Percentiles rank a stretch among this genome's conserved stretches.
These are phyloP conservation scores for Tapirus terrestris DNA, from an alignment of 2,113 vertebrate species.

Conservation along the genomic window DNA sequence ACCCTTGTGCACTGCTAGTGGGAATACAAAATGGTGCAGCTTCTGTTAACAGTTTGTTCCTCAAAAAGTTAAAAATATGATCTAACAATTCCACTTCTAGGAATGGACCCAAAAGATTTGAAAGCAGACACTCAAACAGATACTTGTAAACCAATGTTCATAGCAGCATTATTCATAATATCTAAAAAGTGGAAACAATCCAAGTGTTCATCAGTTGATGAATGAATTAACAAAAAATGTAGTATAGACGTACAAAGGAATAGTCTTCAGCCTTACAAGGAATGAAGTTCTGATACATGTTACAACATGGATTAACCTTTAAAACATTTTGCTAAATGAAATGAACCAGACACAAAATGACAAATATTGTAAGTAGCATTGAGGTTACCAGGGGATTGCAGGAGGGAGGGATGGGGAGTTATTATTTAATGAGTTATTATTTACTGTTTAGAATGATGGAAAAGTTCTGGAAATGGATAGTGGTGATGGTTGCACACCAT, in stretches of 20 bases:
- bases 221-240: not conserved
- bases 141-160: not conserved
- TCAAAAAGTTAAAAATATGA: not conserved
- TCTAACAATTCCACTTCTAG: too few species aligned
- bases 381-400: not conserved
- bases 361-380: not conserved
- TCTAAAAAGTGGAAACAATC: not conserved
- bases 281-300: not conserved
- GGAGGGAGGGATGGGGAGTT: not conserved
- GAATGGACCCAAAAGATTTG: too few species aligned
- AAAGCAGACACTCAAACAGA: not conserved
- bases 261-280: not conserved
- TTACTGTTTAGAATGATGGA: not conserved
- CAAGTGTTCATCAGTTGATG: not conserved
- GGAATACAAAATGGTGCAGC: not conserved
- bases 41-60: not conserved
- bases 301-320: not conserved
- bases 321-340: not conserved
- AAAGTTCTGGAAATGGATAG: not conserved
- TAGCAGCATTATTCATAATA: not conserved
- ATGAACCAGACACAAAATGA: not conserved
- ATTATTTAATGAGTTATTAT: not conserved
- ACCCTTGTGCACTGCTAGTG: not conserved
- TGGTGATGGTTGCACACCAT: not conserved
- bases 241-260: not conserved